Percentiles rank a stretch among this genome's conserved stretches.
phyloP scores from a whole-genome alignment of 2,888 invertebrate genomes.

The Eilema griseolum region DNA sequence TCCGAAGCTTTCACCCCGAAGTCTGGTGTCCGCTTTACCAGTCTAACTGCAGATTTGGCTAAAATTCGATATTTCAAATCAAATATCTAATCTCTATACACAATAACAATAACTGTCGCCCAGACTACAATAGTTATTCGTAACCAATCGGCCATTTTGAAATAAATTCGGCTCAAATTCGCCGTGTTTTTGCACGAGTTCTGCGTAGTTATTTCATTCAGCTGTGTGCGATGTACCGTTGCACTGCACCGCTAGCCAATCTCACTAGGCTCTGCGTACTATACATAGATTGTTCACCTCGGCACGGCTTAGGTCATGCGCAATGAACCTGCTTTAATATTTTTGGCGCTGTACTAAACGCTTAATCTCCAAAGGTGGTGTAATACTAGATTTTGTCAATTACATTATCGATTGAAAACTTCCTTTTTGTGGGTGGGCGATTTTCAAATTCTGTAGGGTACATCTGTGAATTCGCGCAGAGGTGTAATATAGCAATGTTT shows the following conservation, averaged over 20 bases:
- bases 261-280: conserved; percentile 52
- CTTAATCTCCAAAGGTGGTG: background rate
- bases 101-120: conserved; percentile 27
- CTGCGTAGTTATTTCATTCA: conserved; percentile 48
- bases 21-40: too few relatives aligned
- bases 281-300: conserved; percentile 74
- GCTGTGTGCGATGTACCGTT: conserved; percentile 58
- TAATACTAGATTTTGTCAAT: background rate
- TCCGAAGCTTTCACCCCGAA: too few relatives aligned
- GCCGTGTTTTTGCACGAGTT: conserved; percentile 31
- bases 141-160: conserved; percentile 21
- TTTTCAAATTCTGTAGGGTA: too few relatives aligned
- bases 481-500: too few relatives aligned
- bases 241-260: conserved; percentile 56
- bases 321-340: conserved; percentile 63
- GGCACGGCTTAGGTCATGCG: conserved; percentile 64
- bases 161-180: conserved; percentile 28
- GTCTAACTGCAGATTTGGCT: too few relatives aligned
- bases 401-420: too few relatives aligned
- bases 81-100: background rate
- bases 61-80: too few relatives aligned
- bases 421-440: too few relatives aligned
- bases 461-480: too few relatives aligned
- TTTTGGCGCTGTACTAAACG: conserved; percentile 58
- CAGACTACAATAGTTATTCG: conserved; percentile 24